Evolutionary conservation across 2,888 invertebrate genomes (phyloP), one percentile per base, ranked within the genome.

Genomic region (Drosophila barbarae): DNA sequence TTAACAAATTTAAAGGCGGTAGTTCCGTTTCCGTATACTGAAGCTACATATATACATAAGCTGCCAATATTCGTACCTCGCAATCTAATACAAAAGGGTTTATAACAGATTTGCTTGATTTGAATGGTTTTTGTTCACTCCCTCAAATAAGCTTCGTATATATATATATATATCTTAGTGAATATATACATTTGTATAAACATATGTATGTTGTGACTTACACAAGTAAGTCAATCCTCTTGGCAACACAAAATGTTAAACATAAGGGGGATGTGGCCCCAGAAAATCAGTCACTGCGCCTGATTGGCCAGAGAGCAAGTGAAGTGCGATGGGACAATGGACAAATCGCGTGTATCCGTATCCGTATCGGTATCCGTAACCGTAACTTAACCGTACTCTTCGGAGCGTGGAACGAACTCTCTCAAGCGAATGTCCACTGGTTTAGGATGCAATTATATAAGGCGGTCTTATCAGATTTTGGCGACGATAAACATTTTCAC

Each of bases 301-400:
- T 68, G 77, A 77, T 81, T 77, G 81, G 77, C 64, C 61, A 55
- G 55, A 18, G 46, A 46, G 30, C 8, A 52, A 58, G 52, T 34
- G 42, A 46, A 46, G 44, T 61, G 47, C 44, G 44, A 56, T 71
- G 38, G 42, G 61, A 77, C 77, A 76, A 76, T 71, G 44, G 55
- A 18, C 60, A 74, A 55, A 60, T 71, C 64, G 57, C 49, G 34
- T 38, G 58, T 54, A 34, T 47, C 56, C 55, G 55, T 46, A 38
- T 54, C 46, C 38, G 38, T 44, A 66, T 54, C 67, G 30, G 41
- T 47, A 54, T 46, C 28, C 12, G 52, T 26, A 44, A 30, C 59
- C 23, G 36, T 34, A 35, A 42, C 28, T 35, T 46, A 30, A 13
- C 30, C 13, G 30, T 32, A 21, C 46, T 47, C 30, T 46, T 30